A percentile compares a stretch with the other conserved stretches of the same genome.
phyloP scores from a whole-genome alignment of 2,888 invertebrate species.

The Limnephilus marmoratus region DNA sequence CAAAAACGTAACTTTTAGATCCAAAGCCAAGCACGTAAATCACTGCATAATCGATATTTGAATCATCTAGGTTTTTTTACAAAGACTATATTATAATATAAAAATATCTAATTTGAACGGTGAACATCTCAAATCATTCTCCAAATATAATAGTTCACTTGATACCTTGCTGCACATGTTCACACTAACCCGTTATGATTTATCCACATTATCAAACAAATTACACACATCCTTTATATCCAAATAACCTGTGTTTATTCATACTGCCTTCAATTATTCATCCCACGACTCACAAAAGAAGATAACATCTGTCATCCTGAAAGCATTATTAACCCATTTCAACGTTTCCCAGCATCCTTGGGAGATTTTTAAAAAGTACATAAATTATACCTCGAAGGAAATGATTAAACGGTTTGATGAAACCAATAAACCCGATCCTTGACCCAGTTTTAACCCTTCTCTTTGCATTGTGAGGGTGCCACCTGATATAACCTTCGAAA shows the following conservation, averaged over 20 bases:
- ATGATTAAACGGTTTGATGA: slow-evolving; percentile 19
- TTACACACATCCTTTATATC: not conserved
- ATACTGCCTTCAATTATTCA: not conserved
- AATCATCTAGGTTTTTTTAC: too few relatives aligned
- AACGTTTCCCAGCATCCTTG: not conserved
- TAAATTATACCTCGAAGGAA: slow-evolving; percentile 5
- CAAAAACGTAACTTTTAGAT: too few relatives aligned
- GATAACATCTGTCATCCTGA: not conserved
- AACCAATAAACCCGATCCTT: slow-evolving; percentile 42
- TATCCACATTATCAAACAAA: not conserved
- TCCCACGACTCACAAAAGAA: not conserved
- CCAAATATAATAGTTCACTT: not conserved
- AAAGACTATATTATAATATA: too few relatives aligned
- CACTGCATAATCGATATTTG: too few relatives aligned
- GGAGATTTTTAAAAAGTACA: not conserved
- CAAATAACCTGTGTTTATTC: not conserved
- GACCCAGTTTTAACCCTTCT: slow-evolving; percentile 42
- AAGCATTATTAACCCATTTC: not conserved
- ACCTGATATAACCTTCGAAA: slow-evolving; percentile 18
- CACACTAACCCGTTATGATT: not conserved
- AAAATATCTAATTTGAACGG: too few relatives aligned
- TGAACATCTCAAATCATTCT: not conserved
- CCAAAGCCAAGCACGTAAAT: too few relatives aligned
- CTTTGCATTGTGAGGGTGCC: not conserved
- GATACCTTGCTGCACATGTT: not conserved